These are phyloP conservation scores for Anhinga rufa DNA, from an alignment of 2,113 vertebrate genomes.

Conservation along the genomic window DNA sequence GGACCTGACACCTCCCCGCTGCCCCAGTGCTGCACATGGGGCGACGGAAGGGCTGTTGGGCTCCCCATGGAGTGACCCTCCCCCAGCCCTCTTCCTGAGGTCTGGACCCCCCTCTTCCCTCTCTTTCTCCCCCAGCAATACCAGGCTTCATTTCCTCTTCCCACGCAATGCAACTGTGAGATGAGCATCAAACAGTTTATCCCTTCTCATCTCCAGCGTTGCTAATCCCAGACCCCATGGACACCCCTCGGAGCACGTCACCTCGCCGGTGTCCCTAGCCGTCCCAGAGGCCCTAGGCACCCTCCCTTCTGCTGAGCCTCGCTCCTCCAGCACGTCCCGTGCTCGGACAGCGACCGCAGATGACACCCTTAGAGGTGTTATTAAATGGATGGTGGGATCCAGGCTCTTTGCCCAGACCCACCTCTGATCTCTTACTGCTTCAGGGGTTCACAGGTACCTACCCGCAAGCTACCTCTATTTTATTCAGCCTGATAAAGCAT, in stretches of 20 bases:
- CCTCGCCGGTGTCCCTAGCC: background rate
- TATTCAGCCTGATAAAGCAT: background rate
- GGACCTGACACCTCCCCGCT: background rate
- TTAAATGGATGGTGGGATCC: background rate
- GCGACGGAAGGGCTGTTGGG: fast-evolving
- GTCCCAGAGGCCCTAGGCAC: fast-evolving
- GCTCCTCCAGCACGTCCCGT: fast-evolving
- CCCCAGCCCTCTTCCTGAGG: background rate
- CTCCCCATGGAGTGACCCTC: background rate
- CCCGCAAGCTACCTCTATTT: background rate
- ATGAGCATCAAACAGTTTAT: background rate
- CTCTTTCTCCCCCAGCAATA: background rate
- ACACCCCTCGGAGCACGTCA: background rate
- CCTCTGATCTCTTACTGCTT: background rate
- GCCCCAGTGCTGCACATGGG: background rate
- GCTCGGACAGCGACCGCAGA: background rate
- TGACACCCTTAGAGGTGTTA: background rate
- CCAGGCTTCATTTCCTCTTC: background rate
- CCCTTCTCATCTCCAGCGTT: background rate
- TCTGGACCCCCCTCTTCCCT: background rate
- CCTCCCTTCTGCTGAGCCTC: background rate
- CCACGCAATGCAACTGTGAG: fast-evolving
- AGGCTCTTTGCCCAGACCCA: background rate
- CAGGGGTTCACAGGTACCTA: background rate
- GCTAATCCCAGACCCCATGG: fast-evolving